Conservation (phyloP, 1,140 invertebrate species). For the Caenorhabditis latens region DNA sequence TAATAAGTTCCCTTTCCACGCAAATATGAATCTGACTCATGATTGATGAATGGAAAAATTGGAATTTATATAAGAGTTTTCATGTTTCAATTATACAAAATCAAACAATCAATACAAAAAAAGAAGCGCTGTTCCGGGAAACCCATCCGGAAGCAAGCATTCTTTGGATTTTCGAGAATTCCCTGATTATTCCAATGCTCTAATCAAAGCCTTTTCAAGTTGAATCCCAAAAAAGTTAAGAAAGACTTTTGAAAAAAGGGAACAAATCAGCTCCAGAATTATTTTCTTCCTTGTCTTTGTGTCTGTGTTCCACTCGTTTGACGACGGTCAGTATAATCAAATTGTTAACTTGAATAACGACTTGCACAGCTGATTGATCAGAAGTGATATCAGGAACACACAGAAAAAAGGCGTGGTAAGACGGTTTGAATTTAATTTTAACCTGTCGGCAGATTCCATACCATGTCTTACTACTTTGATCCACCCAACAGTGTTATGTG, state of each 20-base stretch:
- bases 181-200: too few relatives aligned
- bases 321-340: neutral
- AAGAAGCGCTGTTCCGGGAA: too few relatives aligned
- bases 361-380: neutral
- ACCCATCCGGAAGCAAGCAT: too few relatives aligned
- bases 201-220: slow-evolving; percentile 1
- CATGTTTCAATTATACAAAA: neutral
- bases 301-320: neutral
- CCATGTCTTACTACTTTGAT: too few relatives aligned
- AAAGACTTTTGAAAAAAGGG: neutral
- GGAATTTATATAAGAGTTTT: neutral
- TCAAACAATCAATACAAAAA: too few relatives aligned
- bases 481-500: too few relatives aligned
- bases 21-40: neutral
- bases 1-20: neutral
- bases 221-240: neutral
- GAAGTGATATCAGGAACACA: neutral
- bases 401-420: neutral
- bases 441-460: too few relatives aligned
- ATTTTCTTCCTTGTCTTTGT: neutral
- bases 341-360: neutral
- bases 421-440: too few relatives aligned
- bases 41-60: neutral
- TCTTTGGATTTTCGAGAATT: too few relatives aligned
- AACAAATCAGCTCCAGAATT: neutral